phyloP scores from a whole-genome alignment of 2,113 vertebrate genomes.

The Hemiscyllium ocellatum region DNA sequence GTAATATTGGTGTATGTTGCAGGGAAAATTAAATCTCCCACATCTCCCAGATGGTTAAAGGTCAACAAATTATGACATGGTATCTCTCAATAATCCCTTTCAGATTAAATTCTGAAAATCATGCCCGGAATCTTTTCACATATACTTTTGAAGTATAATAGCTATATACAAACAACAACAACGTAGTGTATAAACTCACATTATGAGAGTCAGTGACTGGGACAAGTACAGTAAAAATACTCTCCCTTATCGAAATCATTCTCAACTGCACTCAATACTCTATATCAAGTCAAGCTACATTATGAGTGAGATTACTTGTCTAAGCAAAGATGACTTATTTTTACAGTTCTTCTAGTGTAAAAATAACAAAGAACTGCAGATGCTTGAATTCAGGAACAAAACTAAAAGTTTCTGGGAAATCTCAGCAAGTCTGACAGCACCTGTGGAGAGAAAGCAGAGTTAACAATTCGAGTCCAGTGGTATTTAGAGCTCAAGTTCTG shows the following conservation, averaged over 20 bases:
- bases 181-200: background rate
- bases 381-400: too few species aligned
- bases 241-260: background rate
- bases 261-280: background rate
- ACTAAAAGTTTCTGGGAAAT: too few species aligned
- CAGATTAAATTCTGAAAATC: conserved; percentile 15
- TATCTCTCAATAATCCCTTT: background rate
- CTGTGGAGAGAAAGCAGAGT: too few species aligned
- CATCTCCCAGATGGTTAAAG: conserved; percentile 9
- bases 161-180: background rate
- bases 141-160: background rate
- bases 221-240: background rate
- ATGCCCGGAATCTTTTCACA: background rate
- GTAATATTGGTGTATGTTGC: background rate
- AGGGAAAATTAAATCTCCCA: background rate
- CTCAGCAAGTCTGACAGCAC: too few species aligned
- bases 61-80: conserved; percentile 4
- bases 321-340: background rate
- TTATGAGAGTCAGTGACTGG: background rate
- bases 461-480: too few species aligned
- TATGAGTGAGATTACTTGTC: background rate
- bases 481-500: too few species aligned
- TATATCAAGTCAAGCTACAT: background rate
- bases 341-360: background rate
- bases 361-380: too few species aligned